Percentiles rank a stretch among this genome's conserved stretches.
phyloP scores from a whole-genome alignment of 2,797 vertebrate species.

The Anguilla pacifica region DNA sequence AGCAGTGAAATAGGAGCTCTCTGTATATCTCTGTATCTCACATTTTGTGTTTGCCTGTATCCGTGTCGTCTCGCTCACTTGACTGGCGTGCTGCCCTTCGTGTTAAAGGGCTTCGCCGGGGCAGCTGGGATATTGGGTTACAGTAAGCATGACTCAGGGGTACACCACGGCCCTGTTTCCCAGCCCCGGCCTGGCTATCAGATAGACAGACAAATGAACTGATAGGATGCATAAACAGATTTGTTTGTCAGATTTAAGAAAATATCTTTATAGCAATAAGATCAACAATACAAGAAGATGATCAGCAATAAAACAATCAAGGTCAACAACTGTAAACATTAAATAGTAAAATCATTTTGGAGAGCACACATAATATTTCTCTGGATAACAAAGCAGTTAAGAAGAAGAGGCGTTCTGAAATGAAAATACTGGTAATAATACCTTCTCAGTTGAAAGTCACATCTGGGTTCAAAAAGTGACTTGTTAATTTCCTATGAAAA shows the following conservation, averaged over 20 bases:
- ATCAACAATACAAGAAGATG: neutral
- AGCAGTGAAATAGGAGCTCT: neutral
- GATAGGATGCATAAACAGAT: neutral
- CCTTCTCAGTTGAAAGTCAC: neutral
- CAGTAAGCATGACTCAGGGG: neutral
- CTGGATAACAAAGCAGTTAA: neutral
- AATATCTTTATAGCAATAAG: neutral
- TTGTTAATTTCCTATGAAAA: no score
- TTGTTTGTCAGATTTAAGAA: neutral
- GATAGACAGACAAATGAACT: neutral
- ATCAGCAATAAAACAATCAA: neutral
- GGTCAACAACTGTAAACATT: neutral
- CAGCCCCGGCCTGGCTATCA: neutral
- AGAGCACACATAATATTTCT: neutral
- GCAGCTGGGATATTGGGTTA: neutral
- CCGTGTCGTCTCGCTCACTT: neutral
- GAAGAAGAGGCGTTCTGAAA: neutral
- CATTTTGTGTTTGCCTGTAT: slow-evolving; percentile 7
- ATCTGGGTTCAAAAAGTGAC: no score
- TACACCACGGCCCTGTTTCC: neutral
- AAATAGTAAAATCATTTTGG: neutral
- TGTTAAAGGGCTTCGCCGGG: neutral
- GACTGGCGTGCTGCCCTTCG: neutral
- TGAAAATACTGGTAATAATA: neutral
- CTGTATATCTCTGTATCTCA: neutral